Base-by-base conservation (phyloP, 2,113 vertebrate genomes). In the Centropristis striata region DNA sequence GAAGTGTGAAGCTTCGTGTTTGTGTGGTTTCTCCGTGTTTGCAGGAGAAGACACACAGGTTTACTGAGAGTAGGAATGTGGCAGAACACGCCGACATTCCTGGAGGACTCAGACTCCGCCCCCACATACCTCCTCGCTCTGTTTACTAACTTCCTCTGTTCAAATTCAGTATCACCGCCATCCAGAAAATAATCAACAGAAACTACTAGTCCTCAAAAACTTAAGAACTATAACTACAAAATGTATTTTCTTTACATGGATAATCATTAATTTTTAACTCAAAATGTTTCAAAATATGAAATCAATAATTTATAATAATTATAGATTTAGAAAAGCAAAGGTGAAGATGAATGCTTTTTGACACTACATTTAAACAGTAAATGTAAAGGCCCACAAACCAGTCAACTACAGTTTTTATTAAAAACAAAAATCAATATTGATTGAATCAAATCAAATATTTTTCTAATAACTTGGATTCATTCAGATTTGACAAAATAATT, bases 11-110 rank as follows among this genome's bases (percentile, higher is more conserved):
- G 21, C 18, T 58, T 8, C 60, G 54, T 13, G 21, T 54, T 1
- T 39, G 47, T 23, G 42, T 6, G 2, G 8, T 12, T 50, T 39
- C 42, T 9, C 16, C 2, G 25, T 84, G 72, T 83, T 46, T 80
- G 57, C 58, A 60, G 27, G n/a, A 70, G 49, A 50, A 25, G 68
- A 46, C 46, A 32, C n/a, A 2, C 72, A 46, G 55, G 72, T 84
- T 71, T 54, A 20, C 84, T 37, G 69, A 66, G 37, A 1, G 60
- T 60, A 89, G 89, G 89, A 93, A 93, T 93, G 89, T 77, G 1
- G 80, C 82, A 79, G 64, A 88, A 87, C 89, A 78, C 0, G 51
- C 20, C 36, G 78, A 88, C 85, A 91, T 92, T 93, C 92, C 90
- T 86, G 51, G 7, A 76, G 67, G 50, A 74, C 44, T 75, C 58